Conservation (phyloP, 2,888 invertebrate species). For the Brachyptera putata region DNA sequence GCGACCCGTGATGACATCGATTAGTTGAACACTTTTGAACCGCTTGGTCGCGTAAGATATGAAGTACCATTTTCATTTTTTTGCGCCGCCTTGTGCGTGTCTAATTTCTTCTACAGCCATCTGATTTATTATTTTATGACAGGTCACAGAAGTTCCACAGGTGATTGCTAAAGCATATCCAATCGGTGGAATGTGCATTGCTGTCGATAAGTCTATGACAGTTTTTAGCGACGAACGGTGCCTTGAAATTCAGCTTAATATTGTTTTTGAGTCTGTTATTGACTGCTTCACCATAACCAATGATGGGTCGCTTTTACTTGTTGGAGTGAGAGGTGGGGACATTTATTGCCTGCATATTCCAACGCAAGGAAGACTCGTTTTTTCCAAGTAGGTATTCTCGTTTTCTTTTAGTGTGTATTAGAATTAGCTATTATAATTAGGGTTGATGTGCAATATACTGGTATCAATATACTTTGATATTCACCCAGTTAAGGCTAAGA, state of each 20-base stretch:
- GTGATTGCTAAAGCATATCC: constrained; percentile 37
- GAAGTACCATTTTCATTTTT: no score
- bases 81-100: no score
- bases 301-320: constrained; percentile 39
- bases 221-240: constrained; percentile 41
- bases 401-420: no score
- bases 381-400: constrained; percentile 40
- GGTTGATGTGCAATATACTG: no score
- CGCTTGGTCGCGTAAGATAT: no score
- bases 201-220: constrained; percentile 41
- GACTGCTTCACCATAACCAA: constrained; percentile 39
- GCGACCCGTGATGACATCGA: no score
- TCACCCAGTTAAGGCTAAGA: no score
- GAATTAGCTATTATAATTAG: no score
- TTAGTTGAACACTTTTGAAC: no score
- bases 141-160: constrained; percentile 33
- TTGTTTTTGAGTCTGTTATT: constrained; percentile 39
- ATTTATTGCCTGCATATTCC: constrained; percentile 40
- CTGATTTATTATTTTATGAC: no score
- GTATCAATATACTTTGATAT: no score
- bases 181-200: constrained; percentile 38
- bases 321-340: constrained; percentile 37
- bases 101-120: no score
- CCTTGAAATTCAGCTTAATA: constrained; percentile 38
- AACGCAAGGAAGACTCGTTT: constrained; percentile 36